phyloP scores from a whole-genome alignment of 2,113 vertebrate species.

The Brachyhypopomus occidentalis region DNA sequence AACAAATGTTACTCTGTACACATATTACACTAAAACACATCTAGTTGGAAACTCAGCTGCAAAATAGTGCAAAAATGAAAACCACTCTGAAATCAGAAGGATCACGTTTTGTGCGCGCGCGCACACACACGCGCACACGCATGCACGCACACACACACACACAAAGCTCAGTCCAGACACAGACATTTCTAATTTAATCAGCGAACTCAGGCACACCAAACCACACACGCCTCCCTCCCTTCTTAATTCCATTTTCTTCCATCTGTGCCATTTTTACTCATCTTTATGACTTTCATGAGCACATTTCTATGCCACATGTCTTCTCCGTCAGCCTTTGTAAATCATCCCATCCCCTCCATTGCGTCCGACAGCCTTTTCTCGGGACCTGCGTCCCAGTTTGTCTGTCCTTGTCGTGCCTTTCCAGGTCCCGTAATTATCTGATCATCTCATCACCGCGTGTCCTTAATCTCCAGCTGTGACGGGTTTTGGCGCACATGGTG shows the following conservation, averaged over 20 bases:
- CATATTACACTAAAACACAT: no score
- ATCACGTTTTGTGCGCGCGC: no score
- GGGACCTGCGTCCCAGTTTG: no score
- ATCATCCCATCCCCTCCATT: neutral
- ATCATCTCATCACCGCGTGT: neutral
- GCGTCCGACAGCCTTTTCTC: no score
- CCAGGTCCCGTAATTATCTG: neutral
- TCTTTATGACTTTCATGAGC: neutral
- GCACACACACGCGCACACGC: constrained; percentile 24
- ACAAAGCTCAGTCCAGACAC: constrained; percentile 11
- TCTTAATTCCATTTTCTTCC: neutral
- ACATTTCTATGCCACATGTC: neutral
- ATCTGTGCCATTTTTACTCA: neutral
- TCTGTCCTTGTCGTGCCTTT: neutral
- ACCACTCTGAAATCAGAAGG: no score
- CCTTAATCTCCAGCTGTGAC: no score
- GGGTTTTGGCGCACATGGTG: no score
- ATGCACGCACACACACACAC: constrained; percentile 24
- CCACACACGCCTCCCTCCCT: neutral
- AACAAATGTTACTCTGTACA: no score
- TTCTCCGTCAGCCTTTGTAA: neutral
- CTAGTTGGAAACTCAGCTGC: no score
- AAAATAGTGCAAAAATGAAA: no score
- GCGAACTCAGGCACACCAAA: neutral
- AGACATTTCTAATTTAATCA: neutral